These are phyloP conservation scores for Brachyptera risi DNA, from an alignment of 2,888 invertebrate genomes.

Conservation along the genomic window DNA sequence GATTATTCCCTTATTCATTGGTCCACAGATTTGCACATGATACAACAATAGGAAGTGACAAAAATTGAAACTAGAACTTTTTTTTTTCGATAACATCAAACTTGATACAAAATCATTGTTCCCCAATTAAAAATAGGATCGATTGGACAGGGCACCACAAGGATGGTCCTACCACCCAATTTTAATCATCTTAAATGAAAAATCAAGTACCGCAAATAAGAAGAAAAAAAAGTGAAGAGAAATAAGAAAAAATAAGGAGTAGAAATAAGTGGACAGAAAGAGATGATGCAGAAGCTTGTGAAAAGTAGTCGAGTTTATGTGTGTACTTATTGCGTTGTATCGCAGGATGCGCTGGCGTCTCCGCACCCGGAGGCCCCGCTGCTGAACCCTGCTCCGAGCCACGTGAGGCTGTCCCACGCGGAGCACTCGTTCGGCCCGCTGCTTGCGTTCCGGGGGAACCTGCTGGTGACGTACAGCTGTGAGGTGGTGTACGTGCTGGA, in stretches of 20 bases:
- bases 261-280: neutral
- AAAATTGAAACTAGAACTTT: too few species aligned
- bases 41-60: too few species aligned
- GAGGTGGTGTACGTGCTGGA: constrained; percentile 70
- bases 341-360: constrained; percentile 32
- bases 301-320: neutral
- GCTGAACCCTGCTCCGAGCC: constrained; percentile 30
- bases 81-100: too few species aligned
- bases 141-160: too few species aligned
- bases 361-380: constrained; percentile 45
- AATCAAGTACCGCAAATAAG: too few species aligned
- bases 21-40: too few species aligned
- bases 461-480: constrained; percentile 70
- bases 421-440: constrained; percentile 63
- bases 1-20: too few species aligned
- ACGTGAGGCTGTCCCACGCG: constrained; percentile 43
- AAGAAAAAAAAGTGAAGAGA: too few species aligned
- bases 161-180: too few species aligned
- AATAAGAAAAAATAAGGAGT: neutral
- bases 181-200: too few species aligned
- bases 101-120: too few species aligned
- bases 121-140: too few species aligned
- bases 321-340: neutral
- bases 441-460: constrained; percentile 63
- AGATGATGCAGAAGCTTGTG: neutral